A percentile compares a stretch with the other conserved stretches of the same genome.
phyloP scores from a whole-genome alignment of 2,797 vertebrate genomes.

The Leuciscus waleckii region DNA sequence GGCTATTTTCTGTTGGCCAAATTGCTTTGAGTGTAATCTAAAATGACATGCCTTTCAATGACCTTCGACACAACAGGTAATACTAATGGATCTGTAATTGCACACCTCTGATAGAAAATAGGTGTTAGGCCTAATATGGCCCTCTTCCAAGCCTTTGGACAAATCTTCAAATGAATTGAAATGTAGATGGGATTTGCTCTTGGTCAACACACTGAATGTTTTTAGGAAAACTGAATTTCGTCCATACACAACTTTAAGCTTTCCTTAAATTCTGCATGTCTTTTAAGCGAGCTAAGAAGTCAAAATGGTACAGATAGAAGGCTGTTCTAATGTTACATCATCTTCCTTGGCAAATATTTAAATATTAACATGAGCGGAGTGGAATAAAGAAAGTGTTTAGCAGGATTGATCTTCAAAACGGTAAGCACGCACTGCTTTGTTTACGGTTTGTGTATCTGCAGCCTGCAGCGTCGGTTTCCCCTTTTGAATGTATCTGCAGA shows the following conservation, averaged over 20 bases:
- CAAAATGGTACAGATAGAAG: too few species aligned
- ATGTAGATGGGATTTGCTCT: background rate
- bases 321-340: too few species aligned
- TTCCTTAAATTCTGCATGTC: background rate
- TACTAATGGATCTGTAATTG: conserved; percentile 21
- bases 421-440: too few species aligned
- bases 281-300: too few species aligned
- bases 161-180: background rate
- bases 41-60: conserved; percentile 7
- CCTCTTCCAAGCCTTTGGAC: background rate
- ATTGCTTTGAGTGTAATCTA: conserved; percentile 10
- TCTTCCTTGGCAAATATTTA: too few species aligned
- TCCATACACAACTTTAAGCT: background rate
- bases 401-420: too few species aligned
- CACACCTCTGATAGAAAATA: conserved; percentile 1
- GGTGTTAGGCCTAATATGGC: background rate
- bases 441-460: too few species aligned
- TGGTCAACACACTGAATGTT: background rate
- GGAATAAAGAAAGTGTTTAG: too few species aligned
- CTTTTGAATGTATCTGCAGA: too few species aligned
- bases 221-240: background rate
- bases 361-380: too few species aligned
- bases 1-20: background rate
- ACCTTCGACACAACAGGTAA: conserved; percentile 25
- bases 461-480: too few species aligned